phyloP scores from a whole-genome alignment of 2,797 vertebrate genomes.

The Lithobates sylvaticus region DNA sequence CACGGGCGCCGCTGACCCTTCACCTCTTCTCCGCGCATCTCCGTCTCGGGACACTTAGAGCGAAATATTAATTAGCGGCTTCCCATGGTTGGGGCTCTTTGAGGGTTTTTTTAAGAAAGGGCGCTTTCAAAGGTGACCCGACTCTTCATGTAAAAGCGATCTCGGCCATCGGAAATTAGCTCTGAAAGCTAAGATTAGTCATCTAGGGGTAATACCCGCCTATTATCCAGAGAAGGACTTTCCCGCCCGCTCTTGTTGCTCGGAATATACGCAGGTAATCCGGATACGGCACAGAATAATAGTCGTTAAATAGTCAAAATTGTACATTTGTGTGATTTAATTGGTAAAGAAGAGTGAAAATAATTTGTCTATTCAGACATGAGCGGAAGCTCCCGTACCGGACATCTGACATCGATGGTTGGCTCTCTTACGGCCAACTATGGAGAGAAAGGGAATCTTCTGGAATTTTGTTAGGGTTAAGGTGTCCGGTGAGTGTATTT shows the following conservation, averaged over 20 bases:
- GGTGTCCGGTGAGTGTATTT: too few relatives aligned
- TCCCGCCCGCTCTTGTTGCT: background rate
- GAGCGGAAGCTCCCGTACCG: too few relatives aligned
- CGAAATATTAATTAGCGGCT: conserved; percentile 45
- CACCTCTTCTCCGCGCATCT: conserved; percentile 23
- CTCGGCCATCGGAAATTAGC: conserved; percentile 2
- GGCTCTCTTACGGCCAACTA: too few relatives aligned
- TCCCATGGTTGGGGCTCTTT: conserved; percentile 17
- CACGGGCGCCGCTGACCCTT: conserved; percentile 47
- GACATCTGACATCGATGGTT: too few relatives aligned
- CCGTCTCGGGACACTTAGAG: conserved; percentile 34
- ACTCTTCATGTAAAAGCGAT: conserved; percentile 3
- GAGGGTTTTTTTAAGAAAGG: background rate
- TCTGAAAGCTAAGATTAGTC: background rate
- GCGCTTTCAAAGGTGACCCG: conserved; percentile 12
- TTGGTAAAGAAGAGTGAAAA: too few relatives aligned
- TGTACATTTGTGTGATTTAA: too few relatives aligned
- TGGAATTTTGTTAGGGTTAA: too few relatives aligned
- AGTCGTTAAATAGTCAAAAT: too few relatives aligned
- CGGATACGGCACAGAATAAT: too few relatives aligned
- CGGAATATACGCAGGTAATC: background rate
- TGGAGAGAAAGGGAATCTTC: too few relatives aligned
- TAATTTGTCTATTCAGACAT: too few relatives aligned
- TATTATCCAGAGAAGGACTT: background rate
- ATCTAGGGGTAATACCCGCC: background rate